phyloP scores from a whole-genome alignment of 2,888 invertebrate genomes.

The Ophioninae sp. region DNA sequence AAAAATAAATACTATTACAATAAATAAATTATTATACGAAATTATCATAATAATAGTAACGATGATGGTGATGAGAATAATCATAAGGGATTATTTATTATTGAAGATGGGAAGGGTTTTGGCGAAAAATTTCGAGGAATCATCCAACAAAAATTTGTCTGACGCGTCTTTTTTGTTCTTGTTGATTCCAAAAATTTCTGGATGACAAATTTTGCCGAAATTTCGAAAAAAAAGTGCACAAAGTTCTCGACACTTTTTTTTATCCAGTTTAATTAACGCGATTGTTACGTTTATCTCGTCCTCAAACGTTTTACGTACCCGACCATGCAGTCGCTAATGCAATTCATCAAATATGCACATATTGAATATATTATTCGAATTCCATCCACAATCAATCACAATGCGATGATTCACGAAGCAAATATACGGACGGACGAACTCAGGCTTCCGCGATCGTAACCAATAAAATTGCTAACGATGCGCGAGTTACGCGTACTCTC shows the following conservation, averaged over 20 bases:
- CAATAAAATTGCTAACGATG: constrained; percentile 56
- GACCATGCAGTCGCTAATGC: neutral
- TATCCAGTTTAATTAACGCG: neutral
- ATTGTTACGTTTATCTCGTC: neutral
- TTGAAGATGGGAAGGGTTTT: too few species aligned
- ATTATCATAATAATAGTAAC: too few species aligned
- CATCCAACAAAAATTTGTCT: too few species aligned
- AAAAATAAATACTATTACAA: too few species aligned
- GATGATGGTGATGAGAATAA: too few species aligned
- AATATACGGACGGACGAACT: constrained; percentile 43
- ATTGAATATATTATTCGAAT: constrained; percentile 34
- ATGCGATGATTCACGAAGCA: constrained; percentile 42
- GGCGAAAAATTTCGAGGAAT: too few species aligned
- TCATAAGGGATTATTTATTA: too few species aligned
- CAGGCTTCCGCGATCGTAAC: constrained; percentile 42
- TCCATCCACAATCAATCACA: constrained; percentile 49
- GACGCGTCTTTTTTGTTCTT: neutral
- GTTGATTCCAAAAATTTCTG: neutral
- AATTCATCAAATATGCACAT: neutral
- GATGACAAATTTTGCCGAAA: neutral
- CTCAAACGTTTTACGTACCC: neutral
- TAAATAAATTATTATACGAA: too few species aligned
- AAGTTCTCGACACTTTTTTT: neutral
- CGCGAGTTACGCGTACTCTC: constrained; percentile 24
- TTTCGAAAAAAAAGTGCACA: neutral